These are phyloP conservation scores for Phylloscopus trochiloides DNA, from an alignment of 2,113 vertebrate genomes.

Conservation along the genomic window DNA sequence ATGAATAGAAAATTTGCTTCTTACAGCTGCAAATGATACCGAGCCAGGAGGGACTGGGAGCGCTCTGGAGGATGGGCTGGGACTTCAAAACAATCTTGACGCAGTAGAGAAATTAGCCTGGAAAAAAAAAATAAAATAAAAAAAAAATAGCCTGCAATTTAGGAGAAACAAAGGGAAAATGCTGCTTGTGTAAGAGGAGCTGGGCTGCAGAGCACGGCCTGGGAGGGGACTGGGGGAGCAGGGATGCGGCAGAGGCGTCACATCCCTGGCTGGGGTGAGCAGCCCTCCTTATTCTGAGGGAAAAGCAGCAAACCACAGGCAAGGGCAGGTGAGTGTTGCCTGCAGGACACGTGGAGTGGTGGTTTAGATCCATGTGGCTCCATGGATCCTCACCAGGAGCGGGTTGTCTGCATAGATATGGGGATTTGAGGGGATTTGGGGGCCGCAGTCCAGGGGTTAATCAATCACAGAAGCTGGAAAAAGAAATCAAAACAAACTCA, in stretches of 20 bases:
- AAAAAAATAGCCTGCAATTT: not conserved
- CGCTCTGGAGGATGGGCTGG: slow-evolving; percentile 33
- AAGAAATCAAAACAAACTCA: not conserved
- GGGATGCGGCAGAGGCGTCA: rapidly evolving
- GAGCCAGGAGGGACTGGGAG: slow-evolving; percentile 29
- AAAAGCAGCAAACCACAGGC: not conserved
- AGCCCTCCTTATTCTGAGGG: rapidly evolving
- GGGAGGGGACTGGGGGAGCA: not conserved
- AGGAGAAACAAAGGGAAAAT: slow-evolving; percentile 35
- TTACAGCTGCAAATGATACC: slow-evolving; percentile 46
- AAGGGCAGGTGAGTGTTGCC: rapidly evolving
- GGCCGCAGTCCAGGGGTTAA: not conserved
- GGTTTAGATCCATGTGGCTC: rapidly evolving
- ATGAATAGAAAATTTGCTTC: slow-evolving; percentile 48
- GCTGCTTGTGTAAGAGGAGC: not conserved
- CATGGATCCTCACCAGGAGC: rapidly evolving
- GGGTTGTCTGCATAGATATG: rapidly evolving
- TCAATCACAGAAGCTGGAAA: not conserved
- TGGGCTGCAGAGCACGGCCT: not conserved
- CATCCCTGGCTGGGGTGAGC: not conserved
- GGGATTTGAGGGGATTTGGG: rapidly evolving
- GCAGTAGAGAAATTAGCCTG: not conserved
- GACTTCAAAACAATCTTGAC: slow-evolving; percentile 39
- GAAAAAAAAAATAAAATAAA: not conserved
- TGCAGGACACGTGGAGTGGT: rapidly evolving